Base-by-base conservation (phyloP, 1,140 invertebrate species). In the Drosophila sechellia region DNA sequence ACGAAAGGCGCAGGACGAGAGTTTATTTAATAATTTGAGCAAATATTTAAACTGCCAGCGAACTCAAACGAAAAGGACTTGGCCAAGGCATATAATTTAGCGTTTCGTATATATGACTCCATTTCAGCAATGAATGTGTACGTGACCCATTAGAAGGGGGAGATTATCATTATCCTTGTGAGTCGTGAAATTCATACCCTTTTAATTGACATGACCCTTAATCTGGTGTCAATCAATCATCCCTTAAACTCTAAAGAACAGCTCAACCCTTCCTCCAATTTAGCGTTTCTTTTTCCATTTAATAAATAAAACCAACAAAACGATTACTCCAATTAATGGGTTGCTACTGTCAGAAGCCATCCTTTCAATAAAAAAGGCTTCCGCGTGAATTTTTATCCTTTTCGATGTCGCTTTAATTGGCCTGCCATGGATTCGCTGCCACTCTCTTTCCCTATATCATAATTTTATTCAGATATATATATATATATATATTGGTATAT, bases 311-410 rank as follows among this genome's bases (percentile, higher is more conserved):
- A 43, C 61, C 50, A 45, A 40, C 46, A 69, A 64, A 77, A 58
- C 63, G 60, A 81, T 87, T 78, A 87, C 75, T 86, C 71, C 59
- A 79, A 87, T 86, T 86, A 81, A 77, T 76, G 68, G 68, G 48
- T 35, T 10, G 22, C 70, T 37, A 37, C 59, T 48, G 12, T 5
- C 31, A 5, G 45, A 20, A 22, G 56, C 72, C 48, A 59, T 57
- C 22, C 64, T 59, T 75, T 60, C 39, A 50, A 76, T 72, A 75
- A 68, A 75, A 78, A 74, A 37, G 43, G n/a, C 52, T 74, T 71
- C 55, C 55, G 37, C 17, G 27, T 45, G 10, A 39, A 34, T 31
- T 73, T 74, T 56, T 49, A 55, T 76, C 72, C 37, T 22, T 27
- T 20, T 52, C 40, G 34, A 40, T 48, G 39, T 31, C 25, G 22